Evolutionary conservation across 1,140 invertebrate species (phyloP), one percentile per base, ranked within the genome.

Genomic region (Ceratina japonica): DNA sequence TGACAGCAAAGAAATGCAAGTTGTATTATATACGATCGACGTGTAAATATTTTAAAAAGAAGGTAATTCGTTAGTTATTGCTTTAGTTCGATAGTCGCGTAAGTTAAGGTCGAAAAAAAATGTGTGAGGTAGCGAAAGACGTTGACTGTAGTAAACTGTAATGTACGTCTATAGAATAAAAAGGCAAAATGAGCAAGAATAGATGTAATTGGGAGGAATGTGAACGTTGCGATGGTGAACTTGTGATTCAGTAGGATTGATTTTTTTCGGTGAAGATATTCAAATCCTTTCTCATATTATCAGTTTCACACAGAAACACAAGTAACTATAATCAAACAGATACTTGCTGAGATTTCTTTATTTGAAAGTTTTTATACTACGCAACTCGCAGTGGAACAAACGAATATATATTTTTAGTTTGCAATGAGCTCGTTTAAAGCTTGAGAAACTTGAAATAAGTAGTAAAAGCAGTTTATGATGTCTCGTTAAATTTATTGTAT

Each of bases 161-260:
- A 79, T 85, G 72, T 85, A 86, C 59, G 80, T 79, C 64, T 80
- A 77, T 82, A 82, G 69, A 86, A 81, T 81, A 81, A 82, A 79
- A 66, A 27, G 65, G 37, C 56, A 72, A 69, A 76, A 37, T 18
- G 31, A 59, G 75, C 24, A 84, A 75, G 31, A 69, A 82, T 74
- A 79, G 10, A 8, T 44, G 37, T 62, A 18, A 79, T 62, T 76
- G 44, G 49, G 27, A 72, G 24, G 58, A 54, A 78, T 64, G 49
- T 63, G 69, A 13, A 51, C 24, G 54, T 58, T 31, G 24, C 10
- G 44, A 70, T 72, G 75, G 5, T 37, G 54, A 62, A 52, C 54
- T 70, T 54, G 75, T 24, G 68, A n/a, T 54, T 24, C 18, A 10
- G 27, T 22, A 27, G 24, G 49, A 44, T 51, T 13, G 22, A 54